Conservation (phyloP, 2,888 invertebrate genomes). For the Punctoribates punctum region DNA sequence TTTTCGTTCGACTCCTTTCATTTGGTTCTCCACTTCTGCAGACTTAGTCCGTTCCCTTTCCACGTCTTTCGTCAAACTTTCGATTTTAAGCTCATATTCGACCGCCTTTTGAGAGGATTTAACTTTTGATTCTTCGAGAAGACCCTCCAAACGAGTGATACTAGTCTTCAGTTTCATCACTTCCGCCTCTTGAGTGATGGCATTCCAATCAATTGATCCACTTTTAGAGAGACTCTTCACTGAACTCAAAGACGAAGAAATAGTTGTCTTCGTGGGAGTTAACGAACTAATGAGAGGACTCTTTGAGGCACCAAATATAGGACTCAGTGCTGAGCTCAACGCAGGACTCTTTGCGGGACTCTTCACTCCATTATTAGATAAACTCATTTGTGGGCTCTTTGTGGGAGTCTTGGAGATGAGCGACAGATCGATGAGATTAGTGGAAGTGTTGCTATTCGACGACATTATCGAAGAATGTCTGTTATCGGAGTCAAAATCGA, state of each 20-base stretch:
- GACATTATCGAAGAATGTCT: background rate
- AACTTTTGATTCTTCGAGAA: background rate
- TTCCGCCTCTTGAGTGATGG: conserved; percentile 6
- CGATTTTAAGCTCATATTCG: background rate
- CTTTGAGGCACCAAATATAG: too few relatives aligned
- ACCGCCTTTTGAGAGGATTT: background rate
- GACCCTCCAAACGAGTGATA: background rate
- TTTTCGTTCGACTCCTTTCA: background rate
- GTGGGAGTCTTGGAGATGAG: background rate
- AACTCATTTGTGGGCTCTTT: background rate
- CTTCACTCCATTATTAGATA: too few relatives aligned
- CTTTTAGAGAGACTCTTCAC: background rate
- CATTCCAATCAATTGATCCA: background rate
- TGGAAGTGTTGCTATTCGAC: background rate
- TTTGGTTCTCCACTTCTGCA: background rate
- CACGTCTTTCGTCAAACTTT: background rate
- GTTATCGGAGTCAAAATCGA: background rate
- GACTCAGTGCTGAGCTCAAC: too few relatives aligned
- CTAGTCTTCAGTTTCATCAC: background rate
- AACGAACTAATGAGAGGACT: background rate
- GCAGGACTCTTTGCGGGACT: too few relatives aligned
- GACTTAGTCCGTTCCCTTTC: background rate
- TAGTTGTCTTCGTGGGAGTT: background rate
- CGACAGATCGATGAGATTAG: background rate
- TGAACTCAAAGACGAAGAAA: background rate